Percentiles rank a stretch among this genome's conserved stretches.
These are phyloP conservation scores for Echinops telfairi DNA, from an alignment of 2,113 vertebrate species.

Conservation along the genomic window DNA sequence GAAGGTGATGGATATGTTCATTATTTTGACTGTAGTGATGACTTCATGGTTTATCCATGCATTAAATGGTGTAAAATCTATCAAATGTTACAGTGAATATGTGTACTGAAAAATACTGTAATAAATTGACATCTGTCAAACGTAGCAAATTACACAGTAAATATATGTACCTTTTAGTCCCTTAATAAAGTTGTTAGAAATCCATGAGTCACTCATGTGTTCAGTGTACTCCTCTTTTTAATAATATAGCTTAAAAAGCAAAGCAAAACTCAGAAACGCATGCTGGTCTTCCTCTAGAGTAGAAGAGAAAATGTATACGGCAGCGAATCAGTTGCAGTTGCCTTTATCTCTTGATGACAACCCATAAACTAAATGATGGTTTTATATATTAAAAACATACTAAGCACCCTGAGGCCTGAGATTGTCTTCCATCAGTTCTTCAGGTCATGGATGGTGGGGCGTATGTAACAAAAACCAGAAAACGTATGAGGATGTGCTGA, in stretches of 20 bases:
- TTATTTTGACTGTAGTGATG: conserved; percentile 17
- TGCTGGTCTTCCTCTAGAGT: background rate
- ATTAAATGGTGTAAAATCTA: background rate
- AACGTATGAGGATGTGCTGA: conserved; percentile 79
- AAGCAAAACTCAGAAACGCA: background rate
- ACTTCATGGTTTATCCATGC: background rate
- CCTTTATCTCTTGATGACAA: background rate
- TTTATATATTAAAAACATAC: conserved; percentile 59
- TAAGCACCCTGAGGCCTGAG: conserved; percentile 24
- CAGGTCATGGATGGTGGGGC: conserved; percentile 48
- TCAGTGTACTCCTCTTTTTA: conserved; percentile 7
- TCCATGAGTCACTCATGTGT: background rate
- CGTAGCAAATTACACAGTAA: too few relatives aligned
- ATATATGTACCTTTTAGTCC: background rate
- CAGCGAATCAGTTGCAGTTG: background rate
- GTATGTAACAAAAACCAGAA: conserved; percentile 76
- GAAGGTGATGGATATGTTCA: background rate
- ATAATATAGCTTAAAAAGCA: background rate
- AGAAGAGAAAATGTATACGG: background rate
- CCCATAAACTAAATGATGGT: background rate
- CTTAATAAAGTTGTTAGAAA: conserved; percentile 17
- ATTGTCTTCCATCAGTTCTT: conserved; percentile 74
- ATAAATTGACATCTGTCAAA: too few relatives aligned
- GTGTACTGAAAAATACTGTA: background rate
- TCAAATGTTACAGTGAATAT: background rate